Percentiles rank a stretch among this genome's conserved stretches.
These are phyloP conservation scores for Caenorhabditis angaria DNA, from an alignment of 2,888 invertebrate species.

Conservation along the genomic window DNA sequence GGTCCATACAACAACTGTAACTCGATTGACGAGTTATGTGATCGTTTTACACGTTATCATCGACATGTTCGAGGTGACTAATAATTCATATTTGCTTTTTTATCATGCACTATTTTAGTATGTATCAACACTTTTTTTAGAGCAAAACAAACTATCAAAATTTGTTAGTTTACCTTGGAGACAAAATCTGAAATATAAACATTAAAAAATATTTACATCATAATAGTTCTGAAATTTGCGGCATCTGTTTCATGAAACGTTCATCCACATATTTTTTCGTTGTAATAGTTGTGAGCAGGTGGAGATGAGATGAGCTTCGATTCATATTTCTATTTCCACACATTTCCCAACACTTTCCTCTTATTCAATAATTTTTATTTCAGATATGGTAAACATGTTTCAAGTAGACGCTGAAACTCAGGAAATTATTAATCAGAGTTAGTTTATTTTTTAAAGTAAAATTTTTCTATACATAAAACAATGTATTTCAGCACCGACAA, in stretches of 20 bases:
- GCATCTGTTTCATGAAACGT: no score
- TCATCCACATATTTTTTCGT: not conserved
- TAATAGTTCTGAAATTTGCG: no score
- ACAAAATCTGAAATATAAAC: not conserved
- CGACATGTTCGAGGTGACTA: constrained; percentile 39
- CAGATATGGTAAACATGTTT: constrained; percentile 35
- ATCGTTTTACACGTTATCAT: constrained; percentile 35
- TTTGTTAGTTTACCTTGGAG: not conserved
- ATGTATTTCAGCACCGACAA: not conserved
- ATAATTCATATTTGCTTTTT: not conserved
- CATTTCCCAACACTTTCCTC: not conserved
- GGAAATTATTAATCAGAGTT: constrained; percentile 27
- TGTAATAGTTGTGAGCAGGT: constrained; percentile 1
- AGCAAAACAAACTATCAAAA: not conserved
- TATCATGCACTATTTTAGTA: not conserved
- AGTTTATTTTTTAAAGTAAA: not conserved
- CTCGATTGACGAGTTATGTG: constrained; percentile 33
- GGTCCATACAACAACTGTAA: constrained; percentile 39
- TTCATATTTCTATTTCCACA: not conserved
- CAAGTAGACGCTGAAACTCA: constrained; percentile 37
- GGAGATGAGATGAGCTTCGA: no score
- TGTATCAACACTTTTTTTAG: not conserved
- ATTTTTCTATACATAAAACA: no score
- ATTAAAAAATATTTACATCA: not conserved
- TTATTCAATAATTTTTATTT: constrained; percentile 3